These are phyloP conservation scores for Cynopterus brachyotis DNA, from an alignment of 2,113 vertebrate genomes.

Conservation along the genomic window DNA sequence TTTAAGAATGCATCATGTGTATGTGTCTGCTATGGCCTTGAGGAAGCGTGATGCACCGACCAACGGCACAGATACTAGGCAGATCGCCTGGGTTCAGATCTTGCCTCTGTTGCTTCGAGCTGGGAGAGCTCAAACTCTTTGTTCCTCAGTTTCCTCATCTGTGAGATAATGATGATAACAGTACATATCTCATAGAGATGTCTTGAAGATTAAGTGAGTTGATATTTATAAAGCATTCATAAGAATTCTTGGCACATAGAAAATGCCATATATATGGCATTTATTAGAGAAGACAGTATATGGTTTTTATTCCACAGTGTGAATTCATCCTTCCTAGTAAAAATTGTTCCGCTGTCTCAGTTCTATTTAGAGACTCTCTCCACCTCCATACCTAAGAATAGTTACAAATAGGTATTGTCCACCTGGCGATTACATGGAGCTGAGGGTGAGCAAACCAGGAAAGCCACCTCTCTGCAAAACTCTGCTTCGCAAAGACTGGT, in stretches of 20 bases:
- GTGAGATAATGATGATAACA: neutral
- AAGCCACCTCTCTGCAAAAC: neutral
- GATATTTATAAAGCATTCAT: neutral
- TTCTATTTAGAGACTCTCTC: neutral
- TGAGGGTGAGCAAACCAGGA: neutral
- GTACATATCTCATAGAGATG: neutral
- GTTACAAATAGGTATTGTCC: neutral
- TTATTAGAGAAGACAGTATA: neutral
- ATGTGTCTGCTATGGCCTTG: rapidly evolving
- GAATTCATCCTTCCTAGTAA: neutral
- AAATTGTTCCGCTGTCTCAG: neutral
- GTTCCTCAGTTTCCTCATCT: neutral
- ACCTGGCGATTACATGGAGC: rapidly evolving
- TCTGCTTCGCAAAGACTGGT: neutral
- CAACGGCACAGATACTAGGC: too few relatives aligned
- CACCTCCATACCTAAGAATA: neutral
- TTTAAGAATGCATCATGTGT: neutral
- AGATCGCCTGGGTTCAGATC: neutral
- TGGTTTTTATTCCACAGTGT: neutral
- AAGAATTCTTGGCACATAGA: neutral
- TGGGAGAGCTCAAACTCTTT: neutral
- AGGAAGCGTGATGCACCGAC: rapidly evolving
- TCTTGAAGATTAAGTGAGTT: neutral
- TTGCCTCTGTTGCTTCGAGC: neutral
- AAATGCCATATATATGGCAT: neutral